A percentile compares a stretch with the other conserved stretches of the same genome.
These are phyloP conservation scores for Siderastrea radians DNA, from an alignment of 92 coral and sea anemone genomes.

Conservation along the genomic window DNA sequence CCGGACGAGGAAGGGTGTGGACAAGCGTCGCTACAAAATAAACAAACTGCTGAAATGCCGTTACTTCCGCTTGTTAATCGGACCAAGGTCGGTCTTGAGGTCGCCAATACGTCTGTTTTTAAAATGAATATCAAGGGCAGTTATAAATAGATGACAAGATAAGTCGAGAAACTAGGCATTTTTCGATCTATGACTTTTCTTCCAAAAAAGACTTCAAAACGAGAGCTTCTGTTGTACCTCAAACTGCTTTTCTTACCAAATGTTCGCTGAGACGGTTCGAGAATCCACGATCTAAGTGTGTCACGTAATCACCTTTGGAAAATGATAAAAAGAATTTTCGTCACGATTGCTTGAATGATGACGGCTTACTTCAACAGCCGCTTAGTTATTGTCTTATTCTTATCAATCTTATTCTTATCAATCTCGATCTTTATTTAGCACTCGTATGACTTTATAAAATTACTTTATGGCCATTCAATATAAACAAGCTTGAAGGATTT, in stretches of 20 bases:
- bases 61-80: slow-evolving; percentile 28
- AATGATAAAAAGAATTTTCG: background rate
- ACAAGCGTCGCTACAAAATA: background rate
- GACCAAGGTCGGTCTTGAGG: slow-evolving; percentile 20
- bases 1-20: slow-evolving; percentile 38
- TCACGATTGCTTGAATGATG: background rate
- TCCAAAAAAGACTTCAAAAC: background rate
- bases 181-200: background rate
- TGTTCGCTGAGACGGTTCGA: slow-evolving; percentile 20
- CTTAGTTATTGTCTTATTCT: background rate
- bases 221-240: background rate
- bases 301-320: slow-evolving; percentile 21
- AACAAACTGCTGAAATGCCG: slow-evolving; percentile 33
- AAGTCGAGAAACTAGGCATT: background rate
- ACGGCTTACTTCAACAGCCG: background rate
- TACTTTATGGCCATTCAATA: background rate
- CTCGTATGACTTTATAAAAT: background rate
- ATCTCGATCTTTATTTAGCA: background rate
- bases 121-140: slow-evolving; percentile 1
- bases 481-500: background rate
- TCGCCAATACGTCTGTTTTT: slow-evolving; percentile 25
- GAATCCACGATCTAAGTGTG: background rate
- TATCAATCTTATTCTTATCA: slow-evolving; percentile 2
- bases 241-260: background rate
- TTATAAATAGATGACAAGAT: slow-evolving; percentile 37